Conservation (phyloP, 2,113 vertebrate genomes). For the Gopherus evgoodei region DNA sequence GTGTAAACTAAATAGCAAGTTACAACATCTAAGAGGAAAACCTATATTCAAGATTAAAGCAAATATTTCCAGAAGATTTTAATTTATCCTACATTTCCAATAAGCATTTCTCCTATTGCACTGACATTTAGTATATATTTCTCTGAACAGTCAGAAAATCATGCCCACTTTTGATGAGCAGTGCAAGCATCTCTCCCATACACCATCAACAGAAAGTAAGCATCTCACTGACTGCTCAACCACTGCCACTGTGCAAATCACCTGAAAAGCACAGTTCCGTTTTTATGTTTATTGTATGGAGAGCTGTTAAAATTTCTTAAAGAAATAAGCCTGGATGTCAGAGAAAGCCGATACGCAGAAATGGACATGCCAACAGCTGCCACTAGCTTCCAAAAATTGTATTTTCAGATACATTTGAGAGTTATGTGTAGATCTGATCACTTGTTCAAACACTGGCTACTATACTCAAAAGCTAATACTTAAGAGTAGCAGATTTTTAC, state of each 20-base stretch:
- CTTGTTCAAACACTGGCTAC: conserved; percentile 57
- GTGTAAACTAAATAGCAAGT: background rate
- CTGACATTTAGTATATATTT: background rate
- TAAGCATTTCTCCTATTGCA: background rate
- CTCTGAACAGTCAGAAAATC: background rate
- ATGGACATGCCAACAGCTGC: background rate
- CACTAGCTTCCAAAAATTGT: too few relatives aligned
- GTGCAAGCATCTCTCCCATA: background rate
- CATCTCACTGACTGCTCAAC: background rate
- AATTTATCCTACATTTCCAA: background rate
- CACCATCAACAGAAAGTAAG: background rate
- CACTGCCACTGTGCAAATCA: background rate
- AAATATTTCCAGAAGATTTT: background rate
- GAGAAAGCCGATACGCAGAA: background rate
- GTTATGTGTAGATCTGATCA: conserved; percentile 44
- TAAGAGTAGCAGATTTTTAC: conserved; percentile 50
- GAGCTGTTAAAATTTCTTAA: background rate
- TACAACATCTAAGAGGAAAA: background rate
- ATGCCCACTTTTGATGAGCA: background rate
- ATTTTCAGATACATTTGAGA: background rate
- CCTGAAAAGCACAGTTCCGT: background rate
- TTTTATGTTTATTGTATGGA: background rate
- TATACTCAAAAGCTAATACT: conserved; percentile 50
- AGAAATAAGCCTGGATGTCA: background rate
- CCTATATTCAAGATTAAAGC: background rate